phyloP scores from a whole-genome alignment of 2,888 invertebrate species.

The Poecilobothrus nobilitatus region DNA sequence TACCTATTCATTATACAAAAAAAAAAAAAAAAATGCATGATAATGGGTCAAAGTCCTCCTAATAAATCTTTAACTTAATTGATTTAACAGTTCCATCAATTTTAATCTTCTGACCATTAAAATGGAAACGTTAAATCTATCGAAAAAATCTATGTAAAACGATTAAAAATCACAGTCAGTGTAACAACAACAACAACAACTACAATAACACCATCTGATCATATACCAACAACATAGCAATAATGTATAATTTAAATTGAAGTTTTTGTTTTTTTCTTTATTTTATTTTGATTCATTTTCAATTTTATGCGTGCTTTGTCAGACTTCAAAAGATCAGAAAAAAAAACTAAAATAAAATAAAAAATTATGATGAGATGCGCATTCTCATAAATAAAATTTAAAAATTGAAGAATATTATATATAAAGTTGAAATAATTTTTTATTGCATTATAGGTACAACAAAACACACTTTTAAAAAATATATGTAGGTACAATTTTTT shows the following conservation, averaged over 20 bases:
- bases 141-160: background rate
- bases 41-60: slow-evolving; percentile 3
- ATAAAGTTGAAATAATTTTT: too few species aligned
- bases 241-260: background rate
- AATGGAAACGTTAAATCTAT: background rate
- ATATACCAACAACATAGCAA: too few species aligned
- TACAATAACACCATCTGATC: background rate
- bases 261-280: background rate
- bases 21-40: background rate
- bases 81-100: slow-evolving; percentile 3
- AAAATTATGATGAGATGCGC: too few species aligned
- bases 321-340: background rate
- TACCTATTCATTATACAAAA: too few species aligned
- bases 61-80: background rate
- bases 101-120: background rate
- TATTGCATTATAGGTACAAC: too few species aligned
- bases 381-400: too few species aligned
- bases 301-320: background rate
- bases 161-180: background rate
- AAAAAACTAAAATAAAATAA: too few species aligned
- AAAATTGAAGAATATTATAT: too few species aligned
- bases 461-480: too few species aligned
- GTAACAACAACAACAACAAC: background rate
- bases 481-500: too few species aligned
- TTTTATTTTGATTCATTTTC: background rate